Evolutionary conservation across 2,888 invertebrate genomes (phyloP), one percentile per base, ranked within the genome.

Genomic region (Hypomecis atomaria): DNA sequence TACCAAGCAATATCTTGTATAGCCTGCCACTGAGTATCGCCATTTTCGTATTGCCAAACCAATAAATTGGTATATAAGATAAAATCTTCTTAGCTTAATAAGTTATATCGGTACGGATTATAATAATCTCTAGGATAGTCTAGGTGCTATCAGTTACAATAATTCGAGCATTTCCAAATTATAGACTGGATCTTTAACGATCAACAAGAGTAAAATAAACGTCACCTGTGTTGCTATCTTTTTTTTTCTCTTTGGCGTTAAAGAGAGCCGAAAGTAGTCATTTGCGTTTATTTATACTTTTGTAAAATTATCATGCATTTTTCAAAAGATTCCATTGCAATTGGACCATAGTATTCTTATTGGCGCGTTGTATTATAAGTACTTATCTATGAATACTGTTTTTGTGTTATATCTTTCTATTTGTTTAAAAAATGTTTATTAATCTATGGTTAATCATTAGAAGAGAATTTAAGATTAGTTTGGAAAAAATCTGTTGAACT

Each of bases 91-190:
- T 62, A 63, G 63, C 65, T 37, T 50, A 65, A 43, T 84, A 82
- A 80, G 81, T 78, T 84, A 79, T 78, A 75, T 78, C 79, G 72
- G 71, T 84, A 86, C 82, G 78, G 74, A 82, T 79, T 81, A 77
- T 78, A 71, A 11, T 73, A 79, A 85, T 86, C 81, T 85, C 81
- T 78, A 77, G 75, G 71, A 81, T 78, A 44, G 77, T 78, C 71
- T 75, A 82, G 89, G 87, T 89, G 90, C 89, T 90, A 85, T 78
- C 77, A 65, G 54, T 38, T 71, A 67, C 68, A 55, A 9, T 71
- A 70, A 23, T 23, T 23, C 23, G 23, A 23, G 81, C 78, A 52
- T 37, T 49, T 49, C 37, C 34, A 6, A 11, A 37, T 49, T 49
- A 49, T 37, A n/a, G 11, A 37, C 37, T 49, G 49, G 11, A 49